Evolutionary conservation across 2,113 vertebrate genomes (phyloP).

Genomic region (Eulemur macaco): DNA sequence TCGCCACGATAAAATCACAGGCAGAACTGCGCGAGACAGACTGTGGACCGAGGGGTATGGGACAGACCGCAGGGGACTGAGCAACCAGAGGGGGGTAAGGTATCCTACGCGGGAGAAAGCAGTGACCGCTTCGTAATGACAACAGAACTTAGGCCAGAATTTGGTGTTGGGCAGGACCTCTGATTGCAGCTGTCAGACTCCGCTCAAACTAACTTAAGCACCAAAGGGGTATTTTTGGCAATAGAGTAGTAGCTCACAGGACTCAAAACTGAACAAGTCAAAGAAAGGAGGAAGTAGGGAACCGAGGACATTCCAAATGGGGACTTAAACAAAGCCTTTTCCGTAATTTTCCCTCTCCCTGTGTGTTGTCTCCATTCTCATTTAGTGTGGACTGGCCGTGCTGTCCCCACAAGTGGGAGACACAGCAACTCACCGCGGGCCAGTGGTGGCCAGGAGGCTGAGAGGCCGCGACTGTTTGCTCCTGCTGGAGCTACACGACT

Average conservation of each 20-base stretch:
- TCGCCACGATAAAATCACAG: not conserved
- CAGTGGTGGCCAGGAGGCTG: too few species aligned
- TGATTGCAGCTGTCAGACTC: not conserved
- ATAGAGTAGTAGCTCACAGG: too few species aligned
- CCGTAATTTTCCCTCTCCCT: not conserved
- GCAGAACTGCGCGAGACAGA: not conserved
- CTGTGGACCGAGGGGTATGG: rapidly evolving
- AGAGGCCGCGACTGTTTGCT: not conserved
- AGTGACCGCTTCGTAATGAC: not conserved
- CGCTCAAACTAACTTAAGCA: not conserved
- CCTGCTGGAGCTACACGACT: too few species aligned
- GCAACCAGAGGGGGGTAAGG: too few species aligned
- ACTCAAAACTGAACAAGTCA: not conserved
- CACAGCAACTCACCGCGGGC: not conserved
- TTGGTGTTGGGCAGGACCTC: not conserved
- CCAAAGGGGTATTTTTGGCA: not conserved
- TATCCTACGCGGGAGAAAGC: not conserved
- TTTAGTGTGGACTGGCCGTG: not conserved
- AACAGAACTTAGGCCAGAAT: not conserved
- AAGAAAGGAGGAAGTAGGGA: not conserved
- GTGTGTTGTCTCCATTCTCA: not conserved
- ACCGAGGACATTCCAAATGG: not conserved
- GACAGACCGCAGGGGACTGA: rapidly evolving
- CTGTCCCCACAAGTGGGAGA: not conserved
- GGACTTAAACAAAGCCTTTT: not conserved